phyloP scores from a whole-genome alignment of 2,888 invertebrate genomes.

The Eucera pruinosa region DNA sequence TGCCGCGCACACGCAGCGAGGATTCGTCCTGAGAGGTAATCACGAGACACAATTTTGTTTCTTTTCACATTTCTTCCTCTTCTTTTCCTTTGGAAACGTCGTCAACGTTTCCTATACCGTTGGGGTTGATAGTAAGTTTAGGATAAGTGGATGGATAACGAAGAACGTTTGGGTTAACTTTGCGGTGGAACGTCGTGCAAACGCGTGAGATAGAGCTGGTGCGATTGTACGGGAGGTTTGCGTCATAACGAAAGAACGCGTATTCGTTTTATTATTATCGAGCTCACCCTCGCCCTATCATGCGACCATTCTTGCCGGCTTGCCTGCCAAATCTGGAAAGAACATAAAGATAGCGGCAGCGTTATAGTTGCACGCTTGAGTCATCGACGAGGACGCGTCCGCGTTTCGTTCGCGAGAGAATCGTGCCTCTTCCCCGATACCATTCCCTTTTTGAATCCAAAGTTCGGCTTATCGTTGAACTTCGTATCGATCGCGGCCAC shows the following conservation, averaged over 20 bases:
- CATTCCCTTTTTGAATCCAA: background rate
- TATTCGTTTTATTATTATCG: conserved; percentile 42
- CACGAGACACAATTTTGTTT: background rate
- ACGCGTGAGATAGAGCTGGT: background rate
- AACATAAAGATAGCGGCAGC: conserved; percentile 44
- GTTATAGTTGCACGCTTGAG: conserved; percentile 34
- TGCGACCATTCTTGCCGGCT: conserved; percentile 49
- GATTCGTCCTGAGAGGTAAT: conserved; percentile 57
- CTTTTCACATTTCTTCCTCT: background rate
- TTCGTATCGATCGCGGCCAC: conserved; percentile 36
- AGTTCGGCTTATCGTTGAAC: background rate
- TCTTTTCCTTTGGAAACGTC: background rate
- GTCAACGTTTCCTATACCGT: background rate
- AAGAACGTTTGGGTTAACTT: background rate
- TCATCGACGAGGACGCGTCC: conserved; percentile 34
- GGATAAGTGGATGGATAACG: conserved; percentile 37
- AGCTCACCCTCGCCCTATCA: conserved; percentile 63
- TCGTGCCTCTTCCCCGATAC: background rate
- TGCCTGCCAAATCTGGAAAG: conserved; percentile 48
- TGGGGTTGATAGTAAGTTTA: background rate
- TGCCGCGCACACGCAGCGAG: conserved; percentile 27
- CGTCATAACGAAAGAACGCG: conserved; percentile 26
- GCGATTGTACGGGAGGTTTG: background rate
- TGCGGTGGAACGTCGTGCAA: background rate
- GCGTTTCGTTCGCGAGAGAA: background rate